These are phyloP conservation scores for Panzeria rudis DNA, from an alignment of 2,888 invertebrate genomes.

Conservation along the genomic window DNA sequence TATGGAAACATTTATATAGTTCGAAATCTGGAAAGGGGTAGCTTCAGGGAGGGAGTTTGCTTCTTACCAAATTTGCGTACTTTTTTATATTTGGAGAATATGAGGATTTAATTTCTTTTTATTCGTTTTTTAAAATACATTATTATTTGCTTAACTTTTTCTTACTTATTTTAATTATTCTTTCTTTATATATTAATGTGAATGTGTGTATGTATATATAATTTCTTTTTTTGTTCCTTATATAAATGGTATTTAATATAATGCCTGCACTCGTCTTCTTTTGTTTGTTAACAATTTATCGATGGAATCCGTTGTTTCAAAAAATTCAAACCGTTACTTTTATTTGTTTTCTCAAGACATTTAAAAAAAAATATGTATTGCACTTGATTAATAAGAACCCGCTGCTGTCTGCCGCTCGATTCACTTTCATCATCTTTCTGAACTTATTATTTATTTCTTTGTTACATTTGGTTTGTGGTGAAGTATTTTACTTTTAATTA, in stretches of 20 bases:
- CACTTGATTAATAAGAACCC: slow-evolving; percentile 33
- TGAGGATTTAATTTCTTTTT: neutral
- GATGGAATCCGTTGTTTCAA: slow-evolving; percentile 69
- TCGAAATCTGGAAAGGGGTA: slow-evolving; percentile 23
- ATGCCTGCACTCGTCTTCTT: slow-evolving; percentile 70
- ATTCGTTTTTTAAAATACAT: slow-evolving; percentile 12
- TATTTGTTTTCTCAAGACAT: slow-evolving; percentile 34
- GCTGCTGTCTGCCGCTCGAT: neutral
- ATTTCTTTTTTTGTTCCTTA: slow-evolving; percentile 19
- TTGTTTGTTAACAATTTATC: slow-evolving; percentile 59
- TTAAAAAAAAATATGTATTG: slow-evolving; percentile 61
- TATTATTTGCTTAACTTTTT: slow-evolving; percentile 6
- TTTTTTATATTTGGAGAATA: neutral
- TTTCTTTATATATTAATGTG: slow-evolving; percentile 42
- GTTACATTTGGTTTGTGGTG: neutral
- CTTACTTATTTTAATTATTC: slow-evolving; percentile 32
- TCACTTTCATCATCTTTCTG: slow-evolving; percentile 4
- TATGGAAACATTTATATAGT: slow-evolving; percentile 69
- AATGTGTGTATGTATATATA: slow-evolving; percentile 49
- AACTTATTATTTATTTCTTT: neutral
- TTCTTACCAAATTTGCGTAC: slow-evolving; percentile 10
- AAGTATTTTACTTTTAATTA: slow-evolving; percentile 8
- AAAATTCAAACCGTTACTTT: slow-evolving; percentile 67
- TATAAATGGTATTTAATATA: slow-evolving; percentile 63
- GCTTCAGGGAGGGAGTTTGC: neutral